Conservation (phyloP, 1,140 invertebrate genomes). For the Drosophila nigrodunni region DNA sequence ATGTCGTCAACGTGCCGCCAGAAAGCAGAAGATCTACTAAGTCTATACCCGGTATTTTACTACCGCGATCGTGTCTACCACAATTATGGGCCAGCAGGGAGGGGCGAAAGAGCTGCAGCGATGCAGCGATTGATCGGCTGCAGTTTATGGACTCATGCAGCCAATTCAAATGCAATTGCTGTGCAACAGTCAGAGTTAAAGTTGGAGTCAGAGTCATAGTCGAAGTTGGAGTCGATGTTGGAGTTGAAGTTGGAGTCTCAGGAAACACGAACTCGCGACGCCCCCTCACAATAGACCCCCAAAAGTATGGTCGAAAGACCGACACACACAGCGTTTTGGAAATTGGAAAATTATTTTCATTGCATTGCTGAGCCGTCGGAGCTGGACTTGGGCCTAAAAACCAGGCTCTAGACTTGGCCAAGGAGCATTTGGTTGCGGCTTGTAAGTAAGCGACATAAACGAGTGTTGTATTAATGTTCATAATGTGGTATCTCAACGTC, state of each 20-base stretch:
- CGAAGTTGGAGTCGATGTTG: constrained; percentile 34
- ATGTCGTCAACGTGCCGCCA: constrained; percentile 77
- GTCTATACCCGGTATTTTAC: constrained; percentile 79
- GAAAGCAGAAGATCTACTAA: constrained; percentile 71
- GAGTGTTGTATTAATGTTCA: constrained; percentile 84
- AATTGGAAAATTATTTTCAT: constrained; percentile 82
- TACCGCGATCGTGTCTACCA: constrained; percentile 80
- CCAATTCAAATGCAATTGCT: constrained; percentile 84
- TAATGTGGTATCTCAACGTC: constrained; percentile 84
- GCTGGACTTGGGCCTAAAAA: constrained; percentile 9
- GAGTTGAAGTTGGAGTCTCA: constrained; percentile 23
- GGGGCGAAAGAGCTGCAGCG: constrained; percentile 16
- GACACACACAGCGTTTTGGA: constrained; percentile 77
- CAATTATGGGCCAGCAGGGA: constrained; percentile 44
- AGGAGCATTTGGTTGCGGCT: constrained; percentile 41
- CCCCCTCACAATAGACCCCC: constrained; percentile 60
- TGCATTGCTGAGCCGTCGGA: constrained; percentile 28
- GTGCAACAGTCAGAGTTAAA: constrained; percentile 30
- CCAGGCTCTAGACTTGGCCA: constrained; percentile 7
- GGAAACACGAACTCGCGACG: constrained; percentile 64
- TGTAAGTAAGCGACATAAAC: constrained; percentile 84
- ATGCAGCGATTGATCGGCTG: constrained; percentile 81
- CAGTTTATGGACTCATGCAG: constrained; percentile 84
- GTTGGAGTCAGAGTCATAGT: constrained; percentile 3
- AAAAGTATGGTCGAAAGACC: constrained; percentile 8